A percentile compares a stretch with the other conserved stretches of the same genome.
Conservation (phyloP, 2,113 vertebrate species). For the Pardalotus punctatus region DNA sequence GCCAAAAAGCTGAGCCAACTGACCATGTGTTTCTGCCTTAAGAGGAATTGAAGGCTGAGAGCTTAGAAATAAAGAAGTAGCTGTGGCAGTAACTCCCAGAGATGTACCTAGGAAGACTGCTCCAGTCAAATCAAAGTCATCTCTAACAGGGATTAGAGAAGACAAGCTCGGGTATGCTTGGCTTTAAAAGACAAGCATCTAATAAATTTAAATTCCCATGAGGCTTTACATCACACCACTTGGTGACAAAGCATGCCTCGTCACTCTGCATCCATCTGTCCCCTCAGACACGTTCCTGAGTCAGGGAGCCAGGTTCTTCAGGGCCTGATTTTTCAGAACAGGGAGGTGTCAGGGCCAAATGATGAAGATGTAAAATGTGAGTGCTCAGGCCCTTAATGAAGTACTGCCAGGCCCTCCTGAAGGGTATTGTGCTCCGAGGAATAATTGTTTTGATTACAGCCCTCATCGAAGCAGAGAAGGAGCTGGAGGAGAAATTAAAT, state of each 20-base stretch:
- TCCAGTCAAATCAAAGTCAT: neutral
- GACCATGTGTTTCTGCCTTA: slow-evolving; percentile 28
- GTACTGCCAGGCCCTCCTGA: neutral
- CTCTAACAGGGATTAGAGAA: neutral
- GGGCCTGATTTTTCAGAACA: neutral
- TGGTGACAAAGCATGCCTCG: slow-evolving; percentile 25
- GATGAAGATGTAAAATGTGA: neutral
- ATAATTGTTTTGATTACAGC: neutral
- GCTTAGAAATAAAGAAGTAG: neutral
- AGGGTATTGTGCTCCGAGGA: neutral
- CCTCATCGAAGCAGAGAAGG: neutral
- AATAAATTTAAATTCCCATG: slow-evolving; percentile 28
- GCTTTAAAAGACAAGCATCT: slow-evolving; percentile 29
- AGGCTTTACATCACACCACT: neutral
- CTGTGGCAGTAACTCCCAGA: neutral
- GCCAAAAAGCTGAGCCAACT: slow-evolving; percentile 26
- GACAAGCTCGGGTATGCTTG: neutral
- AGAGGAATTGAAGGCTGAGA: neutral
- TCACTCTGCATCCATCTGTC: slow-evolving; percentile 32
- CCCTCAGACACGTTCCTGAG: neutral
- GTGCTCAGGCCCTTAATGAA: neutral
- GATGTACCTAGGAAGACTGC: neutral
- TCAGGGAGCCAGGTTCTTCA: neutral
- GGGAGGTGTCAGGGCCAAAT: neutral
- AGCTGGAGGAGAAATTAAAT: neutral